Evolutionary conservation across 2,888 invertebrate genomes (phyloP), one percentile per base, ranked within the genome.

Genomic region (Pyrocoelia pectoralis): DNA sequence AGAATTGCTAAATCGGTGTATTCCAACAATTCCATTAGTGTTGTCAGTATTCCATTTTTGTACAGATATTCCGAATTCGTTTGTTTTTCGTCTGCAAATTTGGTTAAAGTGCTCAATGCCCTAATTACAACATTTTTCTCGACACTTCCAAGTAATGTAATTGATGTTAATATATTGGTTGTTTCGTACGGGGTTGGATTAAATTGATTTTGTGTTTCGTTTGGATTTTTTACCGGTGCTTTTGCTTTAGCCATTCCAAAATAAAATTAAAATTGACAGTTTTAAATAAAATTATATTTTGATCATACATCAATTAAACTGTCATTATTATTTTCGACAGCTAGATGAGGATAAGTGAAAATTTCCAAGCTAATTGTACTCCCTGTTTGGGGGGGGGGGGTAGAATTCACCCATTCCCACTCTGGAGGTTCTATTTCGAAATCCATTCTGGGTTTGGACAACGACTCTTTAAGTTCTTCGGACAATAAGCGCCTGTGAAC

Each of bases 141-240:
- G 33, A 46, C 24, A 17, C 61, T 58, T 5, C 46, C 28, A 10
- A 65, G 58, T n/a, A 65, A 19, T 0, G 43, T 15, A 13, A 65
- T 61, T 13, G 61, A 61, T n/a, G 65, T 65, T n/a, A 54, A n/a
- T 12, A 61, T 38, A 12, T 65, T 61, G n/a, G 41, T 19, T 3
- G 65, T 65, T 58, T 61, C 65, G 33, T 65, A 65, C 3, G 61
- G 65, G 12, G 52, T 52, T 2, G 57, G 46, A 14, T 24, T 15
- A 40, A 65, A 61, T 2, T 50, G 33, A 28, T 52, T 60, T 40
- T 64, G 41, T 15, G 24, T 9, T 19, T 58, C 57, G 0, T 41
- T 46, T 19, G 52, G 2, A 13, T 46, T 38, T 33, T 56, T 56
- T 6, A 48, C 56, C 1, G 13, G 1, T 9, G 46, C 2, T 38